phyloP scores from a whole-genome alignment of 2,113 vertebrate species.

The Leptodactylus fuscus region DNA sequence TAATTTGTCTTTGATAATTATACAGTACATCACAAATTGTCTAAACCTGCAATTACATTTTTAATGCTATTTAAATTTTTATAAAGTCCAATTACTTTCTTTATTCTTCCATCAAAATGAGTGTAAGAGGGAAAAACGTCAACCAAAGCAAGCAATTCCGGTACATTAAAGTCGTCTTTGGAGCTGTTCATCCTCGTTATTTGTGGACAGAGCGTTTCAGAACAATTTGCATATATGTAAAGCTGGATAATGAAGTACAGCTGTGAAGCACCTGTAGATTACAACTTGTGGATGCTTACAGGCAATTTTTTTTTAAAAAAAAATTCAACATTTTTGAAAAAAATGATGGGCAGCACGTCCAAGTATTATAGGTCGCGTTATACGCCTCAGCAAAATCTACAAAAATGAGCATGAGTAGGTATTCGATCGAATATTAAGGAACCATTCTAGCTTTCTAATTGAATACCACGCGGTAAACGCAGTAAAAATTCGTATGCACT shows the following conservation, averaged over 20 bases:
- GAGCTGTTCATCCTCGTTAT: neutral
- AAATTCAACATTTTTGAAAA: too few relatives aligned
- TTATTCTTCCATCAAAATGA: conserved; percentile 31
- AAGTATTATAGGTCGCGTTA: too few relatives aligned
- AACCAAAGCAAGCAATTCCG: conserved; percentile 17
- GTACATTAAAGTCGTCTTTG: neutral
- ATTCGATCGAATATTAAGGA: too few relatives aligned
- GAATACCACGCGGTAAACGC: too few relatives aligned
- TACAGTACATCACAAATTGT: conserved; percentile 39
- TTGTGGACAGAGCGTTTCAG: neutral
- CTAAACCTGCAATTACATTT: conserved; percentile 42
- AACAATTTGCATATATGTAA: conserved; percentile 13
- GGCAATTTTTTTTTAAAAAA: neutral
- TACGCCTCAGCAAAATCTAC: too few relatives aligned
- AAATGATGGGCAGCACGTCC: too few relatives aligned
- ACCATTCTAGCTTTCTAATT: too few relatives aligned
- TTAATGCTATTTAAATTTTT: conserved; percentile 47
- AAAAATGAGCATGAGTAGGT: too few relatives aligned
- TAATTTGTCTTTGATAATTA: conserved; percentile 44
- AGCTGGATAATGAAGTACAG: conserved; percentile 24
- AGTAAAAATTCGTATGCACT: too few relatives aligned
- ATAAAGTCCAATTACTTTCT: conserved; percentile 41
- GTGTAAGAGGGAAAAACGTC: conserved; percentile 28
- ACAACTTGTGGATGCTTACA: neutral
- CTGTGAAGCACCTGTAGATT: conserved; percentile 16